These are phyloP conservation scores for Uloborus diversus DNA, from an alignment of 1,140 invertebrate species.

Conservation along the genomic window DNA sequence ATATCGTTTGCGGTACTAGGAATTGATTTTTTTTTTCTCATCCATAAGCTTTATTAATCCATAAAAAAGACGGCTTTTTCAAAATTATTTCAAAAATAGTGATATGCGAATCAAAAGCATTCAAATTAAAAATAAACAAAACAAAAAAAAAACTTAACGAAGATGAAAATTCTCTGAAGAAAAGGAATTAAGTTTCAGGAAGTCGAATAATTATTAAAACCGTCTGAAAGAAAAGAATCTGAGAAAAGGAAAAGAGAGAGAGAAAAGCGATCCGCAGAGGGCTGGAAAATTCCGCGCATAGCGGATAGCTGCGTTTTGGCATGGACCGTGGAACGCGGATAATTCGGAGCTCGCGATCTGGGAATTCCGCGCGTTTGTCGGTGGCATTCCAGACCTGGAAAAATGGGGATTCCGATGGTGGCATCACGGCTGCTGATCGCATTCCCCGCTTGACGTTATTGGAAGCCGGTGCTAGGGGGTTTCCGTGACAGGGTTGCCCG, in stretches of 20 bases:
- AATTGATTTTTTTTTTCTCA: too few species aligned
- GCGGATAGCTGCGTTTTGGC: conserved; percentile 38
- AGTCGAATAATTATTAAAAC: conserved; percentile 54
- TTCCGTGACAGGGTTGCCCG: conserved; percentile 29
- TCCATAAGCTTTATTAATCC: too few species aligned
- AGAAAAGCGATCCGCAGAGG: conserved; percentile 11
- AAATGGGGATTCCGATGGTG: conserved; percentile 53
- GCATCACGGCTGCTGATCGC: conserved; percentile 52
- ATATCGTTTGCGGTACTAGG: too few species aligned
- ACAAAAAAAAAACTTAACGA: too few species aligned
- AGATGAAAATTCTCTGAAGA: too few species aligned
- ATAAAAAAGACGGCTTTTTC: too few species aligned
- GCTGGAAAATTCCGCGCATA: conserved; percentile 40
- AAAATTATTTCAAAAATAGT: too few species aligned
- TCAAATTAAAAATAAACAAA: too few species aligned
- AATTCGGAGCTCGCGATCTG: conserved; percentile 53
- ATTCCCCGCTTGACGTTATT: conserved; percentile 53
- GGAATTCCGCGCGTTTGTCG: conserved; percentile 52
- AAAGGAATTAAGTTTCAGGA: conserved; percentile 38
- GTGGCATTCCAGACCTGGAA: conserved; percentile 49
- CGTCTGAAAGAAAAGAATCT: conserved; percentile 29
- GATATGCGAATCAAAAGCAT: too few species aligned
- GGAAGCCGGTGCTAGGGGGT: conserved; percentile 43
- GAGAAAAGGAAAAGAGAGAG: conserved; percentile 1
- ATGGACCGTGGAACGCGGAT: conserved; percentile 33